Conservation (phyloP, 2,113 vertebrate species). For the Pitta sordida region DNA sequence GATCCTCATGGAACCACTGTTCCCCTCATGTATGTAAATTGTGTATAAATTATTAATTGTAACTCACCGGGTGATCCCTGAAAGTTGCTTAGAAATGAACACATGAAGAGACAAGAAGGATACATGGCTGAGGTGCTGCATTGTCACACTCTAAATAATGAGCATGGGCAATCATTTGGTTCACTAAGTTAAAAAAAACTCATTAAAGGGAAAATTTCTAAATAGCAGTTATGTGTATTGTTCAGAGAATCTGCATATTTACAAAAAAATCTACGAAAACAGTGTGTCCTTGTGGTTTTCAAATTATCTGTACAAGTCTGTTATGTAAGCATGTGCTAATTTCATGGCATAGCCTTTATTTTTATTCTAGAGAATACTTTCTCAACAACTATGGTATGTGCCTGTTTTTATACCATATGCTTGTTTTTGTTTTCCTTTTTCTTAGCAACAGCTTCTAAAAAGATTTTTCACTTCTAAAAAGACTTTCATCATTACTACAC, state of each 20-base stretch:
- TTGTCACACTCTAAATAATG: neutral
- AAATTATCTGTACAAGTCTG: neutral
- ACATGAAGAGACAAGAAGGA: neutral
- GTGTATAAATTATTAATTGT: neutral
- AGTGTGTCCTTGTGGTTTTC: neutral
- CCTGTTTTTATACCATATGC: neutral
- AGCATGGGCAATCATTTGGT: neutral
- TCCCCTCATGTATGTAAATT: neutral
- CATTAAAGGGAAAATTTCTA: neutral
- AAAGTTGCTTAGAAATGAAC: neutral
- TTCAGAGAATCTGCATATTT: neutral
- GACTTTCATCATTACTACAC: neutral
- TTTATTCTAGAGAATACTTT: neutral
- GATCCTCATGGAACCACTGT: neutral
- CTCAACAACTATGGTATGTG: neutral
- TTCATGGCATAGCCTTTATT: neutral
- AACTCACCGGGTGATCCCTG: neutral
- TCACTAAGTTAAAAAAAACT: neutral
- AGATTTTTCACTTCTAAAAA: neutral
- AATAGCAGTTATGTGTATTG: neutral
- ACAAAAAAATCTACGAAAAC: neutral
- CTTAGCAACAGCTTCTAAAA: conserved; percentile 3
- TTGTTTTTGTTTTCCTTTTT: neutral
- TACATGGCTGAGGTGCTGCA: neutral
- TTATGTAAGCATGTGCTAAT: neutral